Evolutionary conservation across 2,888 invertebrate genomes (phyloP).

Genomic region (Lithophane ornitopus): DNA sequence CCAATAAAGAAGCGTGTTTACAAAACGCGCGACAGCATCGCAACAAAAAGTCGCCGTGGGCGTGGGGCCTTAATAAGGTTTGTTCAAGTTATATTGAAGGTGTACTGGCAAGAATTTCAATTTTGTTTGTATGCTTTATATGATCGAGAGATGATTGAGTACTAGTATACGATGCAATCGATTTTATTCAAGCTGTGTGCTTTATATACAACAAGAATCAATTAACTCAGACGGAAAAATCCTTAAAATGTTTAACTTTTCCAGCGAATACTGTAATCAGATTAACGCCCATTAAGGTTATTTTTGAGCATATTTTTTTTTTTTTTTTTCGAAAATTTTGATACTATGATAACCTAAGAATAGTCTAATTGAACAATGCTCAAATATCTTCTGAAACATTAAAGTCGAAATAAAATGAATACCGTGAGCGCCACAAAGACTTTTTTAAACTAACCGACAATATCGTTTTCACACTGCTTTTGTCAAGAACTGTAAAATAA

Average conservation of each 20-base stretch:
- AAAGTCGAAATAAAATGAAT: constrained; percentile 48
- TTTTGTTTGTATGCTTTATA: constrained; percentile 51
- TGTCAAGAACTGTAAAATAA: constrained; percentile 71
- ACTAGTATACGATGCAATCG: constrained; percentile 33
- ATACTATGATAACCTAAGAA: background rate
- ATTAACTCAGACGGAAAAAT: constrained; percentile 17
- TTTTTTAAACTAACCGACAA: constrained; percentile 63
- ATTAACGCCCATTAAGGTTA: background rate
- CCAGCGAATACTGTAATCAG: background rate
- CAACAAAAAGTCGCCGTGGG: no score
- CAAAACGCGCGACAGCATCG: no score
- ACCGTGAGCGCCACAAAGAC: constrained; percentile 48
- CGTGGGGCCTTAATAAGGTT: constrained; percentile 40
- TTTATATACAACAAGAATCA: constrained; percentile 13
- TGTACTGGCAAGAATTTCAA: constrained; percentile 41
- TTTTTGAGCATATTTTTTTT: no score
- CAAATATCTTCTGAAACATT: constrained; percentile 39
- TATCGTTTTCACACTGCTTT: constrained; percentile 69
- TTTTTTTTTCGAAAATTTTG: background rate
- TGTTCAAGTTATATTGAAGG: constrained; percentile 43
- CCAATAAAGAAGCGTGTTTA: no score
- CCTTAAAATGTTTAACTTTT: constrained; percentile 8
- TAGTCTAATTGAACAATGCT: constrained; percentile 26
- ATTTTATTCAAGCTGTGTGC: constrained; percentile 37
- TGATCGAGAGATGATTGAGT: constrained; percentile 49